Conservation (phyloP, 2,113 vertebrate genomes). For the mouse (Mus musculus) region DNA sequence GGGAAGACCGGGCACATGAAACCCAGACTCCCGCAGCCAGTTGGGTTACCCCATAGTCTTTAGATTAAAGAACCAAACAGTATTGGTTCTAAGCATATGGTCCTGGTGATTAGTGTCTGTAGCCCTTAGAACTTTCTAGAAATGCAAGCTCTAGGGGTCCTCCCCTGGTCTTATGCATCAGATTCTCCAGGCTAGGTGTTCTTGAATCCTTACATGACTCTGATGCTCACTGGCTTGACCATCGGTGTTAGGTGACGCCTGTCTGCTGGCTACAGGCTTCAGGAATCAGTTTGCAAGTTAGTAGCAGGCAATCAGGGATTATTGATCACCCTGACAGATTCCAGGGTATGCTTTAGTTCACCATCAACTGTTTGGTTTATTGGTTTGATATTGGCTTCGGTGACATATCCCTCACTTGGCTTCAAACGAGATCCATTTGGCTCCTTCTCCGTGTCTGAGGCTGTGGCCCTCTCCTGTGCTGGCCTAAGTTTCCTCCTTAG, state of each 20-base stretch:
- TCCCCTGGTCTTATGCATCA: not conserved
- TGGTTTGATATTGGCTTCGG: not conserved
- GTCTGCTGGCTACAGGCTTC: not conserved
- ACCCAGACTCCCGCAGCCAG: not conserved
- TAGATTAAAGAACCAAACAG: not conserved
- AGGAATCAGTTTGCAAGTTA: conserved; percentile 22
- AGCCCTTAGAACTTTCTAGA: not conserved
- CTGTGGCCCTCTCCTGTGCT: not conserved
- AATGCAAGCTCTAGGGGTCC: not conserved
- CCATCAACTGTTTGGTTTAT: conserved; percentile 48
- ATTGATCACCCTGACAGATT: conserved; percentile 23
- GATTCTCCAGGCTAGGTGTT: not conserved
- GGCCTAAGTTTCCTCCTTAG: not conserved
- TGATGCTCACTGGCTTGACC: not conserved
- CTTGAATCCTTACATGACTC: not conserved
- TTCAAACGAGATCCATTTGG: not conserved
- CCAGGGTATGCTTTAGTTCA: conserved; percentile 57
- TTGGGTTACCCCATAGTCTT: not conserved
- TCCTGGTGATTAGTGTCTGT: not conserved
- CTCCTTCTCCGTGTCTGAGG: not conserved
- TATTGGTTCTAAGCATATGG: not conserved
- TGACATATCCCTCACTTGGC: not conserved
- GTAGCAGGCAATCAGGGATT: not conserved
- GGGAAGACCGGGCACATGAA: not conserved
- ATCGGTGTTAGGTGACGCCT: not conserved